Evolutionary conservation across 2,113 vertebrate genomes (phyloP).

Genomic region (Sinocyclocheilus anophthalmus): DNA sequence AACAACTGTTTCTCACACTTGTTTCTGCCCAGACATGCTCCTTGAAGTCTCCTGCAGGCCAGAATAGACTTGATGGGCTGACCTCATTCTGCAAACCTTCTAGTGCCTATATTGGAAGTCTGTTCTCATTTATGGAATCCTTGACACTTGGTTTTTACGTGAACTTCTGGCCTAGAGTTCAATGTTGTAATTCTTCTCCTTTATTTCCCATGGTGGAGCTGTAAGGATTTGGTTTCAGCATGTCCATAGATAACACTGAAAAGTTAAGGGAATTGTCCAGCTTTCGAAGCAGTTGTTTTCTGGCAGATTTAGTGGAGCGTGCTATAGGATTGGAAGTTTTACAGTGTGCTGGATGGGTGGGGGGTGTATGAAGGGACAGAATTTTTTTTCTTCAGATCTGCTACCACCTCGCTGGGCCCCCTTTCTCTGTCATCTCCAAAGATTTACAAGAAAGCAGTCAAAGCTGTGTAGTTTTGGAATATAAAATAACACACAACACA

Average conservation of each 20-base stretch:
- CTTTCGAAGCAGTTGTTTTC: conserved; percentile 18
- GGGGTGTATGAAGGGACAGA: background rate
- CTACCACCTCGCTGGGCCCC: background rate
- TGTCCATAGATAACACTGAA: background rate
- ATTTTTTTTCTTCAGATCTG: background rate
- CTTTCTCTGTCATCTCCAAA: background rate
- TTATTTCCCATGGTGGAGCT: conserved; percentile 23
- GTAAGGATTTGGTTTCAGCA: conserved; percentile 7
- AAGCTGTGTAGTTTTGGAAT: background rate
- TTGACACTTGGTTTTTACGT: background rate
- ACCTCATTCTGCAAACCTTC: conserved; percentile 22
- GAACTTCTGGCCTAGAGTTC: conserved; percentile 5
- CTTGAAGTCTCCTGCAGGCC: conserved; percentile 13
- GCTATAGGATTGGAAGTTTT: background rate
- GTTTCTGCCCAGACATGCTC: conserved; percentile 44
- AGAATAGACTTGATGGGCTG: conserved; percentile 6
- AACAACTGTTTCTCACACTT: background rate
- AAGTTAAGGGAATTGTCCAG: conserved; percentile 10
- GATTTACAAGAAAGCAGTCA: conserved; percentile 7
- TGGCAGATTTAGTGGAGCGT: conserved; percentile 6
- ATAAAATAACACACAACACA: conserved; percentile 2
- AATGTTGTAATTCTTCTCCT: background rate
- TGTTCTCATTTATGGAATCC: conserved; percentile 10
- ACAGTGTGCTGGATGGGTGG: background rate
- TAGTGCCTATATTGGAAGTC: background rate